Evolutionary conservation across 2,797 vertebrate genomes (phyloP).

Genomic region (Denticeps clupeoides): DNA sequence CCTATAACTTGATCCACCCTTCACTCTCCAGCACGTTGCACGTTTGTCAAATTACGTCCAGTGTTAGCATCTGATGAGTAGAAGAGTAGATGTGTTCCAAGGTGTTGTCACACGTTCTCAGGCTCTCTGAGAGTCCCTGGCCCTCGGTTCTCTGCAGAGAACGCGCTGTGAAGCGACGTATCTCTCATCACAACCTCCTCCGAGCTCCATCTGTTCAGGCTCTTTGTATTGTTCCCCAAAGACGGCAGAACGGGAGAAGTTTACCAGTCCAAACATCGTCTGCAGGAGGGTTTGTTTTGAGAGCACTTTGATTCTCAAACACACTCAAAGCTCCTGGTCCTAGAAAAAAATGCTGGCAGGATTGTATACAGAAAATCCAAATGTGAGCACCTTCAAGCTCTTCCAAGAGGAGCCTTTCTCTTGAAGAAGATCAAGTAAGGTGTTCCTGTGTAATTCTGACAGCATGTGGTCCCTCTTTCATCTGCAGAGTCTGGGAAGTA

Average conservation of each 20-base stretch:
- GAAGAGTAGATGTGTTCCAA: neutral
- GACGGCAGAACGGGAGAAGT: constrained; percentile 16
- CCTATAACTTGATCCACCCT: neutral
- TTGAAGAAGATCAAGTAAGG: no score
- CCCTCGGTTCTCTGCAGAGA: neutral
- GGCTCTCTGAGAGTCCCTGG: neutral
- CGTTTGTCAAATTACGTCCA: neutral
- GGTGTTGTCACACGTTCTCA: neutral
- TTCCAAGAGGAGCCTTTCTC: no score
- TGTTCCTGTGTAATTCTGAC: no score
- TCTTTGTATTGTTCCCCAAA: constrained; percentile 14
- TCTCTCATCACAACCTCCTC: constrained; percentile 7
- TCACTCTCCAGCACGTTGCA: neutral
- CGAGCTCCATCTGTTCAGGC: constrained; percentile 20
- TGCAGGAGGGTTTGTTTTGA: constrained; percentile 12
- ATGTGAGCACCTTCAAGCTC: no score
- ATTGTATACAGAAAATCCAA: neutral
- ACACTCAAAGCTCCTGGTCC: constrained; percentile 2
- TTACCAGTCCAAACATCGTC: constrained; percentile 16
- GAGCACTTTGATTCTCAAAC: constrained; percentile 17
- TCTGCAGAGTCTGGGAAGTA: no score
- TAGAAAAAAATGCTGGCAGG: neutral
- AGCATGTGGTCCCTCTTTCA: no score
- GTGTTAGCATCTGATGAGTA: no score
- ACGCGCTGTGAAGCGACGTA: constrained; percentile 7